Evolutionary conservation across 2,888 invertebrate species (phyloP).

Genomic region (Auanema sp.): DNA sequence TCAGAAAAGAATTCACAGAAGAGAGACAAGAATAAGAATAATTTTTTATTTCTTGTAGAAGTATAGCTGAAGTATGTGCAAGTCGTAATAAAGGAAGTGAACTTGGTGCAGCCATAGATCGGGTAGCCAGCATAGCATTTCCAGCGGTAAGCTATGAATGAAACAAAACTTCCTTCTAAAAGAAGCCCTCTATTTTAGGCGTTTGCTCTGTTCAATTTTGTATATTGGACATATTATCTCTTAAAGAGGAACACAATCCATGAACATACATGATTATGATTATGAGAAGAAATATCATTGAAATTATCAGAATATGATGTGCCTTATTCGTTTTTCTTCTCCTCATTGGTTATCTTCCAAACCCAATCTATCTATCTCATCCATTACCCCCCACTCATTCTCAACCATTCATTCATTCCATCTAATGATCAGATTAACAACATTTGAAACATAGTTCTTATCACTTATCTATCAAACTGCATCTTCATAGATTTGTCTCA

Average conservation of each 20-base stretch:
- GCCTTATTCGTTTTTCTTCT: no score
- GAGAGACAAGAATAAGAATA: conserved; percentile 3
- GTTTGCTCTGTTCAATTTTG: conserved; percentile 54
- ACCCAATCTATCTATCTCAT: no score
- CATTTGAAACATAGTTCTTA: no score
- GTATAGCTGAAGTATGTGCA: conserved; percentile 27
- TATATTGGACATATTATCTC: conserved; percentile 56
- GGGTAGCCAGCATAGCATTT: conserved; percentile 55
- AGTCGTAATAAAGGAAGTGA: conserved; percentile 40
- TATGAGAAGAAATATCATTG: no score
- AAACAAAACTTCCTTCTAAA: not conserved
- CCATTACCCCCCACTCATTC: no score
- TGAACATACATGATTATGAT: no score
- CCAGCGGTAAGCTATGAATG: conserved; percentile 44
- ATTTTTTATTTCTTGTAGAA: conserved; percentile 20
- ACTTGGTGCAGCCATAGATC: conserved; percentile 55
- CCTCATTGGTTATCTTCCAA: no score
- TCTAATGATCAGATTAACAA: no score
- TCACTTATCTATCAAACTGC: no score
- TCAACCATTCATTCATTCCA: no score
- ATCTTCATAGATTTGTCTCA: no score
- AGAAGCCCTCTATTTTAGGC: conserved; percentile 31
- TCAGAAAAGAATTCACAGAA: conserved; percentile 3
- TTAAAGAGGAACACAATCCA: conserved; percentile 16
- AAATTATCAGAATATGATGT: no score